These are phyloP conservation scores for Pseudolaguvia tuberculata DNA, from an alignment of 2,113 vertebrate species.

Conservation along the genomic window DNA sequence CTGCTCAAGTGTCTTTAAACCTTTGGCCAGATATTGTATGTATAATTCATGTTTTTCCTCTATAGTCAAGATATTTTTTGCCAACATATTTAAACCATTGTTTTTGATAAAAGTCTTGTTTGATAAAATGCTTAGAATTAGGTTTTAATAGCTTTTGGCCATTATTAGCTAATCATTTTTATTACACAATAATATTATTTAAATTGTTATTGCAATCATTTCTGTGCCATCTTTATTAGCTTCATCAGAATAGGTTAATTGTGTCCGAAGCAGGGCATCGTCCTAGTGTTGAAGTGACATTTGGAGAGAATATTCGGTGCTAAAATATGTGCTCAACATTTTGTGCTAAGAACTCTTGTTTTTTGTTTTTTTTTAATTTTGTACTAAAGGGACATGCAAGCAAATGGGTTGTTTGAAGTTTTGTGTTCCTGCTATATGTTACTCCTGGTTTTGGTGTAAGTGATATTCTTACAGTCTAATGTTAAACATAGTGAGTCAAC, in stretches of 20 bases:
- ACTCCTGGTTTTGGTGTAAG: not conserved
- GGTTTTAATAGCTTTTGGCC: not conserved
- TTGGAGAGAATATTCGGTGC: conserved; percentile 9
- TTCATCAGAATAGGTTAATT: not conserved
- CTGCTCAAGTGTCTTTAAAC: too few species aligned
- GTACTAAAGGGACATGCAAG: not conserved
- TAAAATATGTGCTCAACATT: conserved; percentile 3
- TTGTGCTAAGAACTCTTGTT: not conserved
- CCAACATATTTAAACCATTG: not conserved
- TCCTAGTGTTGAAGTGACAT: not conserved
- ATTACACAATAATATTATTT: not conserved
- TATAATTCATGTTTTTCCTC: too few species aligned
- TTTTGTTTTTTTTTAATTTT: not conserved
- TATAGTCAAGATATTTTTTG: not conserved
- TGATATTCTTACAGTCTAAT: not conserved
- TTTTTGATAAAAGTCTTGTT: not conserved
- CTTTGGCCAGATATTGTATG: too few species aligned
- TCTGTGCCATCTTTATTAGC: not conserved
- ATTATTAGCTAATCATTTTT: not conserved
- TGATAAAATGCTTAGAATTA: not conserved
- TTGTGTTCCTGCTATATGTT: not conserved
- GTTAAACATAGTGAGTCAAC: not conserved
- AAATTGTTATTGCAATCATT: not conserved
- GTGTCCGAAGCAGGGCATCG: not conserved
- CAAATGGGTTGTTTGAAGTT: too few species aligned